Percentiles rank a stretch among this genome's conserved stretches.
phyloP scores from a whole-genome alignment of 2,888 invertebrate genomes.

The Phorcus lineatus region DNA sequence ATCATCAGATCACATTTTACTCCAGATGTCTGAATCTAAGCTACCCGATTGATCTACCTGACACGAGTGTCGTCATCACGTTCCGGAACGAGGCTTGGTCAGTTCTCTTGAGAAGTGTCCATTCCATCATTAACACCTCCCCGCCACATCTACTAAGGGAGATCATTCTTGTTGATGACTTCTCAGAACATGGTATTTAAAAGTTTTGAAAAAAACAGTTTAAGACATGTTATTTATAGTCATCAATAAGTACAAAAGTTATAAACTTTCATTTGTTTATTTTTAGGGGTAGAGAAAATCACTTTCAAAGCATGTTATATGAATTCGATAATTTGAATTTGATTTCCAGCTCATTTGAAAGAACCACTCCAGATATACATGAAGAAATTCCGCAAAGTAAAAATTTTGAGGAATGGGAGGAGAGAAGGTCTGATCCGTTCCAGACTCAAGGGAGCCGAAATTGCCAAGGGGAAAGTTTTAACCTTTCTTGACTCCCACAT shows the following conservation, averaged over 20 bases:
- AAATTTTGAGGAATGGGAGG: not conserved
- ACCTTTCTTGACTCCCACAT: constrained; percentile 10
- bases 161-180: constrained; percentile 95
- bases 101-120: constrained; percentile 89
- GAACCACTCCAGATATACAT: constrained; percentile 9
- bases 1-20: constrained; percentile 2
- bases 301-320: constrained; percentile 83
- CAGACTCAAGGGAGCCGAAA: not conserved
- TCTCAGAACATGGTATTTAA: constrained; percentile 84
- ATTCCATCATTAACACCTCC: constrained; percentile 89
- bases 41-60: constrained; percentile 83
- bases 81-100: constrained; percentile 96
- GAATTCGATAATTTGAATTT: not conserved
- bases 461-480: not conserved
- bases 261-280: too few species aligned
- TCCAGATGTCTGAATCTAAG: constrained; percentile 82
- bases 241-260: too few species aligned
- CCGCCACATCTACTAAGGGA: constrained; percentile 85
- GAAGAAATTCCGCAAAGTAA: not conserved
- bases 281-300: too few species aligned
- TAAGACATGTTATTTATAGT: too few species aligned
- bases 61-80: constrained; percentile 91
- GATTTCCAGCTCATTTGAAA: not conserved
- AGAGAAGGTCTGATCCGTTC: constrained; percentile 1
- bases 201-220: too few species aligned